Evolutionary conservation across 2,797 vertebrate species (phyloP).

Genomic region (Remorina albescens): DNA sequence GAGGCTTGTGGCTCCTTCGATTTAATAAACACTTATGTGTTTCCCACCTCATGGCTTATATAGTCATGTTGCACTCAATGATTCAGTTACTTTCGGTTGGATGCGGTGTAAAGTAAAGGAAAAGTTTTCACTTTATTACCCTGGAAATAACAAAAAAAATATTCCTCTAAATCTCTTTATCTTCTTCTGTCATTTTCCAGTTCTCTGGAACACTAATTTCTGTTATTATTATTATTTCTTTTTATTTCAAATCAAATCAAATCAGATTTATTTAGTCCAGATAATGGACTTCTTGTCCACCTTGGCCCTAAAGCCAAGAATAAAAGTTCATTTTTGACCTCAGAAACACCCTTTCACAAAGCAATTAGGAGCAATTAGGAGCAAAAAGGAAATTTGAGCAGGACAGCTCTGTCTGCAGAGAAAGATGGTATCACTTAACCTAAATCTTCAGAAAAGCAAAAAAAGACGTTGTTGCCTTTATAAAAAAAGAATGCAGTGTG

Average conservation of each 20-base stretch:
- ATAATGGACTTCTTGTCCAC: neutral
- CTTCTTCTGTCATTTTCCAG: neutral
- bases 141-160: neutral
- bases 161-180: no score
- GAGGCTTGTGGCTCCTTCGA: neutral
- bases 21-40: neutral
- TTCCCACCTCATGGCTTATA: no score
- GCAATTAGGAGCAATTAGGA: neutral
- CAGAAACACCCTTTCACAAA: neutral
- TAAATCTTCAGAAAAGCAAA: neutral
- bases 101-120: neutral
- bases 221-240: neutral
- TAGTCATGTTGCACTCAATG: neutral
- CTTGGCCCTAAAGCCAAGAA: neutral
- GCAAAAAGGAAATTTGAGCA: neutral
- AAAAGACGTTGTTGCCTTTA: no score
- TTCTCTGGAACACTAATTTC: neutral
- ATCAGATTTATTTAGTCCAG: no score
- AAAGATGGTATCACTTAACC: neutral
- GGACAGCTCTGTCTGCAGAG: neutral
- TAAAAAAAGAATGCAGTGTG: no score
- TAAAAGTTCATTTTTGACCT: neutral
- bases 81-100: neutral
- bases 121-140: no score
- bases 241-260: no score